Percentiles rank a stretch among this genome's conserved stretches.
phyloP scores from a whole-genome alignment of 2,113 vertebrate species.

The Campylomormyrus tamandua region DNA sequence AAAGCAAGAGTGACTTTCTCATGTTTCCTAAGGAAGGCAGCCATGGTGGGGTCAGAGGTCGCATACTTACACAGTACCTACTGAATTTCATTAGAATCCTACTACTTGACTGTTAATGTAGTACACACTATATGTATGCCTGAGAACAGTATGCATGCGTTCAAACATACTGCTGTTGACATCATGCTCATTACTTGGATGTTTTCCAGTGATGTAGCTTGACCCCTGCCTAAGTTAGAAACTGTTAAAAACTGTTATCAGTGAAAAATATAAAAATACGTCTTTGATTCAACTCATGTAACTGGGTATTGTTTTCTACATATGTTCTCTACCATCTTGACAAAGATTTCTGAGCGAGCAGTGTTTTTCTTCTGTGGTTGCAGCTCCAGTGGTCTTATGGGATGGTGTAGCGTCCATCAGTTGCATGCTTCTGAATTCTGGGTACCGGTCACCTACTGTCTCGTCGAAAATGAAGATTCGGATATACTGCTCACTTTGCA shows the following conservation, averaged over 20 bases:
- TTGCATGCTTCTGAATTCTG: not conserved
- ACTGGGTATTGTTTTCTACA: not conserved
- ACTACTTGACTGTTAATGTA: not conserved
- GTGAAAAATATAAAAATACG: not conserved
- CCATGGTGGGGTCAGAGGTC: not conserved
- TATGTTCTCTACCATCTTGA: not conserved
- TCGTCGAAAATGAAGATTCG: not conserved
- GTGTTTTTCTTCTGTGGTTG: not conserved
- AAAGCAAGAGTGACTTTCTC: not conserved
- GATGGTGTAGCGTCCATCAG: not conserved
- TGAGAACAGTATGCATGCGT: not conserved
- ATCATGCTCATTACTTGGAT: not conserved
- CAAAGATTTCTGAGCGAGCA: not conserved
- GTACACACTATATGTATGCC: not conserved
- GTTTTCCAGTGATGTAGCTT: not conserved
- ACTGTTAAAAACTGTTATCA: not conserved
- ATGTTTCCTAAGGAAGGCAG: not conserved
- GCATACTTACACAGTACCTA: not conserved
- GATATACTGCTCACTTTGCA: not conserved
- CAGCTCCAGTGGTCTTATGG: not conserved
- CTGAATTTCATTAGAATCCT: not conserved
- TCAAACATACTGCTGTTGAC: not conserved
- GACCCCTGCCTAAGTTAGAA: not conserved
- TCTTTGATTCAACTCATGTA: not conserved
- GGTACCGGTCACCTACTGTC: not conserved